Base-by-base conservation (phyloP, 2,888 invertebrate species). In the Melanostoma scalare region DNA sequence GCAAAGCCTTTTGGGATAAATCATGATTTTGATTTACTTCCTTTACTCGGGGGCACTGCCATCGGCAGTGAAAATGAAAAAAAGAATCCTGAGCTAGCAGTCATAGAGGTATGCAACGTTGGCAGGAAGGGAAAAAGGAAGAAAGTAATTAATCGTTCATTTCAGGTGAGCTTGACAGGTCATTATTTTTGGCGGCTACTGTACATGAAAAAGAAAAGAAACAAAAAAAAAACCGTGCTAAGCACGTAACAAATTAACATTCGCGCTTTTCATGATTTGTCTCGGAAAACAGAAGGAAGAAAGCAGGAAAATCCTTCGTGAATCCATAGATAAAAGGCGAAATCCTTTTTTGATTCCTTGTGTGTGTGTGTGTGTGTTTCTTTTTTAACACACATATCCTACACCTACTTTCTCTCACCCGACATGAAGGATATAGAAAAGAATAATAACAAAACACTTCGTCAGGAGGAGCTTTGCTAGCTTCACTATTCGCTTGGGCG, bases 161-260 rank as follows among this genome's bases (percentile, higher is more conserved):
- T 78, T 74, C 84, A 84, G 84, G 84, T 84, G 84, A 72, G 71
- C 74, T 73, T 84, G 84, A 84, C 84, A 79, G 84, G 84, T 75
- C 79, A 84, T 84, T 84, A 84, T 71, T 84, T 79, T 79, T 50
- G 84, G 71, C 69, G 75, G 79, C 79, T 65, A 74, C 71, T 60
- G 55, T 56, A 33, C 8, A 31, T 8, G 0, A 33, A 35, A 30
- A 4, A n/a, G 20, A 30, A 33, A 9, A 33, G 9, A 35, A 30
- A 9, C 30, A 36, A 10, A 33, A 68, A 42, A 40, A 73, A 55
- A 40, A 52, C 50, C 36, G 9, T 61, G 58, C 58, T 67, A 67
- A 76, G 65, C 72, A 72, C 72, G 76, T 55, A 76, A 81, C 76
- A 72, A 81, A 81, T 81, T 81, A 79, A 84, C 52, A 75, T 71